Evolutionary conservation across 2,797 vertebrate species (phyloP), one percentile per base, ranked within the genome.

Genomic region (Trichosurus vulpecula): DNA sequence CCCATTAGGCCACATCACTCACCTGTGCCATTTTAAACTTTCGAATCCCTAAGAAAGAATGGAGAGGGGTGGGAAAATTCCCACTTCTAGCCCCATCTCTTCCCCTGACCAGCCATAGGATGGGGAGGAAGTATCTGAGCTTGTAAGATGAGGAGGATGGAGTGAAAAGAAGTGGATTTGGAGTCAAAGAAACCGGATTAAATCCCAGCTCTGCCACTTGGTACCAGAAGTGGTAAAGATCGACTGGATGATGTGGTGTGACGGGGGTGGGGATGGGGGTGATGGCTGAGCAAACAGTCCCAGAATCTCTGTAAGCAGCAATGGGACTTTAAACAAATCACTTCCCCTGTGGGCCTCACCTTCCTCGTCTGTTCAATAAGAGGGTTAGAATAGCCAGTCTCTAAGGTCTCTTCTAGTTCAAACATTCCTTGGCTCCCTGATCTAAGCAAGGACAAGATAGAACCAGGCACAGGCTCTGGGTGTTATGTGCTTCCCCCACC

Each of bases 381-480:
- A 74, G 16, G 35, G 16, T 74, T 1, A 13, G 94, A 54, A 74
- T 91, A 90, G 89, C 92, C 56, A 61, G 13, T 31, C 54, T 58
- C 66, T n/a, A 25, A 81, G 19, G 19, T 81, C 35, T n/a, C 5
- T n/a, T 41, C n/a, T 22, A 41, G 66, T 74, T 81, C 74, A 3
- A 27, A 27, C 92, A 90, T 47, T 74, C 19, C 13, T 96, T 92
- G 53, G 3, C n/a, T 81, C 6, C 11, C 29, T 87, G 53, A 66
- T 54, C 93, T 4, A 0, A 94, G 87, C 91, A 90, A 92, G 47
- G 93, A 57, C 90, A 52, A 90, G 25, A 25, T 0, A 4, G 52
- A 93, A 96, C 94, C 91, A 16, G 74, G 41, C 25, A 27, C 90
- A 66, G 74, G 90, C 96, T 91, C 14, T 27, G 9, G 92, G 92